These are phyloP conservation scores for Eleutherodactylus coqui DNA, from an alignment of 2,797 vertebrate genomes.

Conservation along the genomic window DNA sequence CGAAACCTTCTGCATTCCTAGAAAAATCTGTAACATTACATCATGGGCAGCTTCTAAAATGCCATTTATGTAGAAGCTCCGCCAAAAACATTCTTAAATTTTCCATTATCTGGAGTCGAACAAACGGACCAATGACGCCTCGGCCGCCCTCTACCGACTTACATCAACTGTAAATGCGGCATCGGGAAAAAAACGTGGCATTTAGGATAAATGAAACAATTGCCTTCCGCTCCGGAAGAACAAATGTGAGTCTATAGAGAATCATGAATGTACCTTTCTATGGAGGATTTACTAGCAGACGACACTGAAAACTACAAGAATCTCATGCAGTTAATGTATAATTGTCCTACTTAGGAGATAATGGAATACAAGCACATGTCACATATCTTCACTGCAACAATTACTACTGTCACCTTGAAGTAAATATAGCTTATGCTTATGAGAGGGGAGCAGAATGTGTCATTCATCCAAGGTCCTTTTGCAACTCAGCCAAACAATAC, in stretches of 20 bases:
- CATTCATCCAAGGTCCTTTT: slow-evolving; percentile 1
- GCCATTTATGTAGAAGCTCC: background rate
- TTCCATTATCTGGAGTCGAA: background rate
- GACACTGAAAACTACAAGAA: background rate
- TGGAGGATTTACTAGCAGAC: background rate
- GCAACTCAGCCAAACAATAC: background rate
- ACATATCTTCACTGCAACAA: background rate
- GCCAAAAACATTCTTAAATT: background rate
- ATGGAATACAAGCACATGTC: slow-evolving; percentile 6
- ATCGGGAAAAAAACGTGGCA: background rate
- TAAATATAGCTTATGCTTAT: background rate
- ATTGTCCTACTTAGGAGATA: background rate
- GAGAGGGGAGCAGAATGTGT: background rate
- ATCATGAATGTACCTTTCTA: slow-evolving; percentile 2
- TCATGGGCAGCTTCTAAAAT: background rate
- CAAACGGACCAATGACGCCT: background rate
- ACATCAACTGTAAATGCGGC: background rate
- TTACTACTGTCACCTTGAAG: background rate
- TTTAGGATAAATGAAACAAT: background rate
- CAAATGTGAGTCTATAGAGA: background rate
- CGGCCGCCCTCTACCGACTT: background rate
- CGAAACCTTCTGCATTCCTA: no score
- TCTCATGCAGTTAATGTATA: background rate
- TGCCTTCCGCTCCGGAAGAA: background rate
- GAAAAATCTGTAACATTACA: no score